Evolutionary conservation across 1,140 invertebrate species (phyloP), one percentile per base, ranked within the genome.

Genomic region (Polypedilum pembai): DNA sequence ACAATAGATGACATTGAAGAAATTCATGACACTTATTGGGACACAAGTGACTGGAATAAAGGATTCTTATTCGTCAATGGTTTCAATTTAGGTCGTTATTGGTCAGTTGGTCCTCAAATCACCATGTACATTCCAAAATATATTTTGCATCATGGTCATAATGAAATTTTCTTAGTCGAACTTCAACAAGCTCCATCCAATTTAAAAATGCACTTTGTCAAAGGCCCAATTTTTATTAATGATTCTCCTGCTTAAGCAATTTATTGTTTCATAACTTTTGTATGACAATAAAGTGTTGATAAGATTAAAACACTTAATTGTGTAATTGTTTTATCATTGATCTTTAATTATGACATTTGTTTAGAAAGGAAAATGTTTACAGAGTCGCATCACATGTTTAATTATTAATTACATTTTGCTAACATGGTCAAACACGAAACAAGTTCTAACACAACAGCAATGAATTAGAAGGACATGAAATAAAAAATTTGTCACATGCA

Each of bases 41-140:
- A 87, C 77, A 82, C 87, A 3, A 83, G 82, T 66, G 85, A 85
- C 45, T 90, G 88, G 88, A 83, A 81, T 73, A 91, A 90, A 41
- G 87, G 87, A 20, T 76, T 87, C 15, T 84, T 83, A 3, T 88
- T 84, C 76, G 76, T 89, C 3, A 90, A 89, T 78, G 84, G 82
- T 18, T 79, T 84, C 77, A 88, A 88, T 78, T 77, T 89, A 18
- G 88, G 88, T 10, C 80, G 87, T 76, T 89, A 88, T 78, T 90
- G 88, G 88, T 85, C 87, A 7, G 83, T 83, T 15, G 88, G 88
- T 15, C 87, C 88, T 8, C 88, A 89, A 79, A 77, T 85, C 1
- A 89, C 88, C 0, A 76, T 89, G 8, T 89, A 88, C 74, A 81
- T 88, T 15, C 88, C 88, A 18, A 73, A 73, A 20, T 63, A 74